A percentile compares a stretch with the other conserved stretches of the same genome.
Conservation (phyloP, 2,797 vertebrate genomes). For the Falco novaeseelandiae region DNA sequence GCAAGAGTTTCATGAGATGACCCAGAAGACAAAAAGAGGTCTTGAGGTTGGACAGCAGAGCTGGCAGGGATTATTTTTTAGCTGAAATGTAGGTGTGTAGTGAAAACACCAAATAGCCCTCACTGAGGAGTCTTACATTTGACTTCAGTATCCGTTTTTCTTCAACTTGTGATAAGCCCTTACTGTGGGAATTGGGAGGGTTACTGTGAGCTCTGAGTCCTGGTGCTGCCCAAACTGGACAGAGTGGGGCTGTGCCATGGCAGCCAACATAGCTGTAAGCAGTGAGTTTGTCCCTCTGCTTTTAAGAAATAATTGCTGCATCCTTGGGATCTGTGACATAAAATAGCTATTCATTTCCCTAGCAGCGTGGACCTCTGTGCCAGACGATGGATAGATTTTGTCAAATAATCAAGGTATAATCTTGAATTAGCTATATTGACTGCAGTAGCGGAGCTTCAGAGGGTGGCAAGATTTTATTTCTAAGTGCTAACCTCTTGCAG, state of each 20-base stretch:
- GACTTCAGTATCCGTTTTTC: background rate
- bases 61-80: background rate
- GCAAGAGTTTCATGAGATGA: background rate
- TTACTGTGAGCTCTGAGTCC: background rate
- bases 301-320: background rate
- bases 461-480: background rate
- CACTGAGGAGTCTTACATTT: background rate
- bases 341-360: background rate
- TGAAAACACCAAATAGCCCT: background rate
- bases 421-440: background rate
- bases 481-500: background rate
- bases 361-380: background rate
- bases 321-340: background rate
- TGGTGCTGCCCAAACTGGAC: rapidly evolving
- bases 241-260: background rate
- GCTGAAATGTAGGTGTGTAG: background rate
- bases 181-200: background rate
- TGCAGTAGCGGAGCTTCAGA: background rate
- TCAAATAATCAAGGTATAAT: background rate
- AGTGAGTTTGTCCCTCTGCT: background rate
- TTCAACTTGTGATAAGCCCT: background rate
- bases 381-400: background rate
- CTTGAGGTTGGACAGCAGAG: background rate
- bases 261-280: background rate
- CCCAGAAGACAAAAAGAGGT: background rate